Evolutionary conservation across 1,140 invertebrate genomes (phyloP).

Genomic region (Polypedilum vanderplanki): DNA sequence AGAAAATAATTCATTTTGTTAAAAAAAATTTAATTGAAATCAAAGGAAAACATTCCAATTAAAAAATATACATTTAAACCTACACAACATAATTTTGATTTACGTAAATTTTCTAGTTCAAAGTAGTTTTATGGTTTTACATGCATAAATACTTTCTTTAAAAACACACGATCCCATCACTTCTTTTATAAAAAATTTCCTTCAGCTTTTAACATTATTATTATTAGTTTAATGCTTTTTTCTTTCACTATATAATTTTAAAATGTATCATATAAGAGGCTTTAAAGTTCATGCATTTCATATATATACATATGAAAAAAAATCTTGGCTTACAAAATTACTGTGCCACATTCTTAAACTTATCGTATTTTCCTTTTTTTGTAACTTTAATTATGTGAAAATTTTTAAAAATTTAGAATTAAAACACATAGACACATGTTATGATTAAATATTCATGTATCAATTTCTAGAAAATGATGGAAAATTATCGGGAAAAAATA

Average conservation of each 20-base stretch:
- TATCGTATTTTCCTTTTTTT: neutral
- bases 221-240: neutral
- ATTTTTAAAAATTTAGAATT: no score
- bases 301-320: no score
- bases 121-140: neutral
- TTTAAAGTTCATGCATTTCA: conserved; percentile 13
- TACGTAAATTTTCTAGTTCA: conserved; percentile 13
- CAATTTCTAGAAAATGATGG: no score
- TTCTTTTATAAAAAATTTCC: neutral
- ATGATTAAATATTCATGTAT: no score
- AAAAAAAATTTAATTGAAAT: neutral
- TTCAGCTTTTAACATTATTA: neutral
- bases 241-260: neutral
- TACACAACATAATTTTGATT: neutral
- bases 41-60: neutral
- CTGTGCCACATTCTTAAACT: conserved; percentile 4
- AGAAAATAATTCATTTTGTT: neutral
- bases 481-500: no score
- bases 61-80: neutral
- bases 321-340: conserved; percentile 19
- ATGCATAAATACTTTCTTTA: neutral
- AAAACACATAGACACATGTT: no score
- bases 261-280: conserved; percentile 8
- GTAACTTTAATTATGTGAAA: no score
- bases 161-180: neutral